Conservation (phyloP, 53 echinoderm and acorn worm species). For the Luidia sarsii region DNA sequence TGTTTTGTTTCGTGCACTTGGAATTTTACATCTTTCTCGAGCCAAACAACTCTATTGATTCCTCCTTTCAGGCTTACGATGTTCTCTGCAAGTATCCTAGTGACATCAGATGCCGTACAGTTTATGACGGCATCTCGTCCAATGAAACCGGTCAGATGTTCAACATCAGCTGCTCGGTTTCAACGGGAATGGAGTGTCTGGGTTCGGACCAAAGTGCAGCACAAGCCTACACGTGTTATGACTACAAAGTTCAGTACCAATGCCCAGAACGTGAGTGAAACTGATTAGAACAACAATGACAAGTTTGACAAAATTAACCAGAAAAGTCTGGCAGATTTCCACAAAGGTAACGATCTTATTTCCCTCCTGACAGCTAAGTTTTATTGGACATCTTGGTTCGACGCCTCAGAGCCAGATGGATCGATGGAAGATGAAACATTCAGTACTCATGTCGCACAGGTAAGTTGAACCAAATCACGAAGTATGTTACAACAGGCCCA, state of each 20-base stretch:
- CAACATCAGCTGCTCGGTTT: constrained; percentile 37
- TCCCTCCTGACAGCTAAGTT: constrained; percentile 8
- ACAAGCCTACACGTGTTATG: neutral
- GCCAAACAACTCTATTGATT: no score
- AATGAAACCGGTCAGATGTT: constrained; percentile 24
- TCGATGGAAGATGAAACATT: constrained; percentile 23
- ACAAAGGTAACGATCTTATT: no score
- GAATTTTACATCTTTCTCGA: no score
- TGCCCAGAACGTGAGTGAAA: constrained; percentile 31
- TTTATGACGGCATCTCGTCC: constrained; percentile 33
- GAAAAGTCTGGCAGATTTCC: no score
- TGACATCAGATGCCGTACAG: constrained; percentile 41
- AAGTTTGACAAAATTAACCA: no score
- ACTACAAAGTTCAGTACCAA: constrained; percentile 27
- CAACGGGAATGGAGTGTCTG: constrained; percentile 26
- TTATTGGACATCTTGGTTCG: constrained; percentile 34
- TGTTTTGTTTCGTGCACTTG: no score
- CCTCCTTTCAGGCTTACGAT: constrained; percentile 21
- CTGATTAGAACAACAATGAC: neutral
- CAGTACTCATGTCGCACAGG: constrained; percentile 10
- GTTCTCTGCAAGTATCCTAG: constrained; percentile 6
- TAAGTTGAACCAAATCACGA: no score
- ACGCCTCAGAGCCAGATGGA: constrained; percentile 9
- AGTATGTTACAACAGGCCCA: no score
- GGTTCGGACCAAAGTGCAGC: constrained; percentile 1